Conservation (phyloP, 2,797 vertebrate species). For the Leptodactylus fallax region DNA sequence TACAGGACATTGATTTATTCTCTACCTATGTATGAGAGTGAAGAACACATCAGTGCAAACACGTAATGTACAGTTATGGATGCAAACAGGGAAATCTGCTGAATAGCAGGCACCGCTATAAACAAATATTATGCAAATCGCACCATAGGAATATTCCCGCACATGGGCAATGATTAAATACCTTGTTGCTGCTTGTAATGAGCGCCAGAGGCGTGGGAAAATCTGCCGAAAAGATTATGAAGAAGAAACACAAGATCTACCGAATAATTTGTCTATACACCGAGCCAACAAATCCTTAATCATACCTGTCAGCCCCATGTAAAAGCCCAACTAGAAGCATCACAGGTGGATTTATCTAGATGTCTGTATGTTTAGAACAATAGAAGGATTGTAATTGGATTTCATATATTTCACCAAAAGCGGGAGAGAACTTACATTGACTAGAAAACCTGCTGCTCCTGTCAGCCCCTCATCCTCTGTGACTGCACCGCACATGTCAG, state of each 20-base stretch:
- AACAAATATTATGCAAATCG: constrained; percentile 57
- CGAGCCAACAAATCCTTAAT: background rate
- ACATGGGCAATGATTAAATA: constrained; percentile 44
- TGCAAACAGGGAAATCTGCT: constrained; percentile 18
- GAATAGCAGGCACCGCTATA: constrained; percentile 29
- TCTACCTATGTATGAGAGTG: background rate
- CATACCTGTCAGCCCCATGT: constrained; percentile 2
- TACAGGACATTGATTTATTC: constrained; percentile 49
- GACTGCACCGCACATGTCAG: no score
- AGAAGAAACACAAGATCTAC: background rate
- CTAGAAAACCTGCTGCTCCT: background rate
- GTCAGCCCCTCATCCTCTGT: background rate
- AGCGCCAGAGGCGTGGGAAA: constrained; percentile 15
- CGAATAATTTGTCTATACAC: background rate
- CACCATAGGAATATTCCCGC: constrained; percentile 17
- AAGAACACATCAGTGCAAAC: background rate
- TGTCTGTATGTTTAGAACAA: background rate
- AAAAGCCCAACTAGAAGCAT: background rate
- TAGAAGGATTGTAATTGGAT: background rate
- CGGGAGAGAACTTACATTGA: background rate
- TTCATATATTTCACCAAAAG: background rate
- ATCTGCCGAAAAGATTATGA: constrained; percentile 9
- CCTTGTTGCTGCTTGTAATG: constrained; percentile 22
- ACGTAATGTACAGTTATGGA: constrained; percentile 17
- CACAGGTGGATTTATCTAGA: background rate